These are phyloP conservation scores for Tapirus terrestris DNA, from an alignment of 2,113 vertebrate species.

Conservation along the genomic window DNA sequence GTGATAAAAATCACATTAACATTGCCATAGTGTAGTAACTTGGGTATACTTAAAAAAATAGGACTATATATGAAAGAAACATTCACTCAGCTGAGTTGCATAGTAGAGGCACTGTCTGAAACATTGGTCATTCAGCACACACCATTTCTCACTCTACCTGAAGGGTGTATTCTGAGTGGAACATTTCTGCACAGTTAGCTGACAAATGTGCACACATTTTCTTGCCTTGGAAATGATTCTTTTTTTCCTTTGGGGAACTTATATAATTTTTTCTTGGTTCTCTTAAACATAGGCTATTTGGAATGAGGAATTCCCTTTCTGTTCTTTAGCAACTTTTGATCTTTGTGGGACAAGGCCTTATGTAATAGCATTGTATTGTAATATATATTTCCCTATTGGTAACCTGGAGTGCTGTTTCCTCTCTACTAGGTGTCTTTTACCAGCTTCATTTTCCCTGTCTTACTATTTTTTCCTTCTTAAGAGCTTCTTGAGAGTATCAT, in stretches of 20 bases:
- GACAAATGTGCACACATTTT: constrained; percentile 52
- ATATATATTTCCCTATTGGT: neutral
- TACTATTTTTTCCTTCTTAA: constrained; percentile 33
- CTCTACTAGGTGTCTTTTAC: constrained; percentile 34
- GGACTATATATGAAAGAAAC: constrained; percentile 40
- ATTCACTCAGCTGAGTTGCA: neutral
- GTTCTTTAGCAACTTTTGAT: constrained; percentile 43
- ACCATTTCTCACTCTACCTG: constrained; percentile 48
- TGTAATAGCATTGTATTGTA: neutral
- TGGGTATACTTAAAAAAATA: neutral
- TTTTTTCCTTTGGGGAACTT: constrained; percentile 54
- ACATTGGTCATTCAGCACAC: neutral
- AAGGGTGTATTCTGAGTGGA: constrained; percentile 34
- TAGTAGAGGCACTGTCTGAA: constrained; percentile 46
- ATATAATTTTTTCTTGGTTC: constrained; percentile 43
- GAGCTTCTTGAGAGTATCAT: constrained; percentile 34
- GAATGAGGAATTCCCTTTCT: constrained; percentile 54
- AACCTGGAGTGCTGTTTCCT: constrained; percentile 11
- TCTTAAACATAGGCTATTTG: constrained; percentile 52
- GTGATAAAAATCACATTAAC: constrained; percentile 51
- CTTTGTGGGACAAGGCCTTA: constrained; percentile 39
- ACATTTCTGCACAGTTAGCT: constrained; percentile 64
- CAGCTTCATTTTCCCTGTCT: neutral
- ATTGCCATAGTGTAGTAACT: constrained; percentile 5
- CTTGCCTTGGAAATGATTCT: constrained; percentile 44